These are phyloP conservation scores for Sebastes cheni DNA, from an alignment of 2,797 vertebrate genomes.

Conservation along the genomic window DNA sequence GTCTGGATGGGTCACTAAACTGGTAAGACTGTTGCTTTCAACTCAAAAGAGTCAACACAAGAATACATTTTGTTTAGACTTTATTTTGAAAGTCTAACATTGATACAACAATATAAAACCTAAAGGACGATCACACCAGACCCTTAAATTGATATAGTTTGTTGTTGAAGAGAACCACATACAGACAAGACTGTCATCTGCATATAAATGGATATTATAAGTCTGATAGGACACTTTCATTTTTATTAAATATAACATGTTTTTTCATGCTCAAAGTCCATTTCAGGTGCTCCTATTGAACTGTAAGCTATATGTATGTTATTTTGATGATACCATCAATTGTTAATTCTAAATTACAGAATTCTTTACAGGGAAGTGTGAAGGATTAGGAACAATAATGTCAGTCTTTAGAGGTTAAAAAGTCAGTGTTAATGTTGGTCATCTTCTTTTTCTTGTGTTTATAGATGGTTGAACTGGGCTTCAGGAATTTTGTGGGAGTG, in stretches of 20 bases:
- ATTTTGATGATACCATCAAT: background rate
- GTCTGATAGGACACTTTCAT: too few species aligned
- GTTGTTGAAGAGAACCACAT: too few species aligned
- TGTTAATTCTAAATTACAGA: background rate
- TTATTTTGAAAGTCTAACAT: too few species aligned
- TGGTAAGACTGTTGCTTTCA: slow-evolving; percentile 11
- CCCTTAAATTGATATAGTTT: too few species aligned
- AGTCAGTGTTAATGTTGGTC: too few species aligned
- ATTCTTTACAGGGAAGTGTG: background rate
- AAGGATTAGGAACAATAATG: background rate
- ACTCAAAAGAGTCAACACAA: too few species aligned
- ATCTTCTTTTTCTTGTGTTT: background rate
- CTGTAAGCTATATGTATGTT: background rate
- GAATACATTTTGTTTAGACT: too few species aligned
- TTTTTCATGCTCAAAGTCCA: background rate
- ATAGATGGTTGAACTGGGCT: slow-evolving; percentile 44
- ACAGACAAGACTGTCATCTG: too few species aligned
- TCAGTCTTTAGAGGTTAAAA: background rate
- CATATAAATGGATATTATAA: too few species aligned
- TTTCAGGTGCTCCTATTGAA: background rate
- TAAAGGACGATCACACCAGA: too few species aligned
- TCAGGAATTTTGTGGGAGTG: slow-evolving; percentile 50
- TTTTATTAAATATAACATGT: too few species aligned
- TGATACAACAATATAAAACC: too few species aligned
- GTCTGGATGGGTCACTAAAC: slow-evolving; percentile 17